Evolutionary conservation across 2,113 vertebrate genomes (phyloP).

Genomic region (Protobothrops mucrosquamatus): DNA sequence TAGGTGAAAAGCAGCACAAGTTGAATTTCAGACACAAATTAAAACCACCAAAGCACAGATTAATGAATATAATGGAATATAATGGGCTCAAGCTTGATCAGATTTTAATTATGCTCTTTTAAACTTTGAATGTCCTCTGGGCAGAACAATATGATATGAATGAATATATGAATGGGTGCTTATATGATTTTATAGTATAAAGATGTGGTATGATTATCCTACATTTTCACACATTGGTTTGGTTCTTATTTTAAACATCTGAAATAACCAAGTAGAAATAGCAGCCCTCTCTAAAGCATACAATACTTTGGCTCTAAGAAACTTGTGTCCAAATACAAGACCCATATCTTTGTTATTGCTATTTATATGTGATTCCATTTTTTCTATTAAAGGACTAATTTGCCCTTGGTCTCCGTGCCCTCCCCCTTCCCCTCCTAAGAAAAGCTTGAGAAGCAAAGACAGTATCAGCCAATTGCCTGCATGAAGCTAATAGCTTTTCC

Average conservation of each 20-base stretch:
- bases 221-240: not conserved
- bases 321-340: not conserved
- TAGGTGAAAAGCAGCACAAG: not conserved
- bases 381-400: slow-evolving; percentile 27
- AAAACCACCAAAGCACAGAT: not conserved
- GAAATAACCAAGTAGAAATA: not conserved
- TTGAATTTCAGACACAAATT: not conserved
- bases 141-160: not conserved
- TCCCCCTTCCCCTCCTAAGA: slow-evolving; percentile 35
- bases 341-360: not conserved
- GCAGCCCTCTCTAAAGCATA: not conserved
- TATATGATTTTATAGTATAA: not conserved
- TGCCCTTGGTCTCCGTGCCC: slow-evolving; percentile 45
- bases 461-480: slow-evolving; percentile 49
- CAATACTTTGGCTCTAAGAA: not conserved
- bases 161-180: not conserved
- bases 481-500: slow-evolving; percentile 30
- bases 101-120: not conserved
- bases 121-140: not conserved
- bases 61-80: not conserved
- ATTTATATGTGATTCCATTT: not conserved
- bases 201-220: not conserved
- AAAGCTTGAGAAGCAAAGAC: slow-evolving; percentile 48
- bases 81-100: not conserved
- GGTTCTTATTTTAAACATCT: not conserved